Percentiles rank a stretch among this genome's conserved stretches.
These are phyloP conservation scores for Zaprionus vittiger DNA, from an alignment of 1,140 invertebrate genomes.

Conservation along the genomic window DNA sequence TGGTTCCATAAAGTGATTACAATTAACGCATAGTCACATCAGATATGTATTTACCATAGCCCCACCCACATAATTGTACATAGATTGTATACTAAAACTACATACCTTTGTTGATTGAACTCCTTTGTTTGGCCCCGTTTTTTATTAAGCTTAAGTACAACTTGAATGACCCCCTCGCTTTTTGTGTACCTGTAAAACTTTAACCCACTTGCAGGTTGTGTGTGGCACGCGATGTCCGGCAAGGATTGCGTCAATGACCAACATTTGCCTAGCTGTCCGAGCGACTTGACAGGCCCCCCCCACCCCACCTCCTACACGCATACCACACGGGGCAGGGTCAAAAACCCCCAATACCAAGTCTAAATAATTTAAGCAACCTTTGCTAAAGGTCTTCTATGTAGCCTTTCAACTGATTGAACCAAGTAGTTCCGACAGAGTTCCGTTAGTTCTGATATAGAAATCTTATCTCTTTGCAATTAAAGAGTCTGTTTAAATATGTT, in stretches of 20 bases:
- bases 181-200: slow-evolving; percentile 15
- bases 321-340: slow-evolving; percentile 30
- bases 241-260: slow-evolving; percentile 63
- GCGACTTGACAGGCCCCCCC: slow-evolving; percentile 31
- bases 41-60: slow-evolving; percentile 19
- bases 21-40: slow-evolving; percentile 21
- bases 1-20: slow-evolving; percentile 27
- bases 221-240: slow-evolving; percentile 69
- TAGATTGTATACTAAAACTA: neutral
- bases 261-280: slow-evolving; percentile 42
- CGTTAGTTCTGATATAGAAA: slow-evolving; percentile 4
- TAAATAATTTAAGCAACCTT: slow-evolving; percentile 1
- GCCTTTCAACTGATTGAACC: neutral
- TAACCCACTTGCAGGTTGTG: slow-evolving; percentile 64
- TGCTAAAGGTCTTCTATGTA: neutral
- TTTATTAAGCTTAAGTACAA: slow-evolving; percentile 6
- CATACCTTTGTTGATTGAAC: slow-evolving; percentile 10
- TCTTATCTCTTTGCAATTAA: slow-evolving; percentile 29
- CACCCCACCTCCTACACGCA: neutral
- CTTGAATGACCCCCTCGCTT: slow-evolving; percentile 11
- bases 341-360: slow-evolving; percentile 15
- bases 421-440: neutral
- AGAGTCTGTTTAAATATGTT: slow-evolving; percentile 18
- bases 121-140: neutral
- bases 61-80: slow-evolving; percentile 3